Base-by-base conservation (phyloP, 2,113 vertebrate genomes). In the Sinocyclocheilus grahami region DNA sequence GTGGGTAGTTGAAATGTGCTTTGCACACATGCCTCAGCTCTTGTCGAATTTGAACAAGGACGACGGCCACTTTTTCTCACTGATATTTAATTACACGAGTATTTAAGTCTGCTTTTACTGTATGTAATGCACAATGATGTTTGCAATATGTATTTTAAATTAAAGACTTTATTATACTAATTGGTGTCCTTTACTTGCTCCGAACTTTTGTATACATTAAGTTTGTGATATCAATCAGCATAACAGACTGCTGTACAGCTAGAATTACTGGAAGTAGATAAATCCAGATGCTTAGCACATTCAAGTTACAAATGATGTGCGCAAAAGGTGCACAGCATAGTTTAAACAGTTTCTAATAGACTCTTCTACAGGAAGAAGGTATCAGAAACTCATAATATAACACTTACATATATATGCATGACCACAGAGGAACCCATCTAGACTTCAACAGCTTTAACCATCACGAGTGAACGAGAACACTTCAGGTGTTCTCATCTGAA, bases 81-180 rank as follows among this genome's bases (percentile, higher is more conserved):
- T 94, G 87, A 91, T 90, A 90, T 92, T 93, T 92, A 91, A 92
- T 76, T 67, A 77, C 10, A 62, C 55, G 65, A 60, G 37, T 89
- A 86, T 87, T 87, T 86, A 89, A 71, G 65, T 77, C 65, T 69
- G 55, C 16, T 18, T 84, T 82, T 78, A 72, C 67, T 74, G 33
- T 69, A 78, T 63, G 37, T 85, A 84, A 60, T 83, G 65, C 78
- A 85, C 48, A 42, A 55, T 65, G 46, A 22, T 60, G 78, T 86
- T 85, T 85, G 65, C 30, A 22, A 83, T 81, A 78, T 74, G 60
- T 24, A 55, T 85, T 88, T 82, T 82, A 85, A 88, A 90, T 90
- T 86, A 90, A 90, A 89, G 24, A 81, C 67, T 75, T 22, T 62
- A 80, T 18, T 20, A 42, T 18, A 13, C 14, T 67, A 55, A 10